A percentile compares a stretch with the other conserved stretches of the same genome.
Conservation (phyloP, 2,797 vertebrate genomes). For the Artibeus lituratus region DNA sequence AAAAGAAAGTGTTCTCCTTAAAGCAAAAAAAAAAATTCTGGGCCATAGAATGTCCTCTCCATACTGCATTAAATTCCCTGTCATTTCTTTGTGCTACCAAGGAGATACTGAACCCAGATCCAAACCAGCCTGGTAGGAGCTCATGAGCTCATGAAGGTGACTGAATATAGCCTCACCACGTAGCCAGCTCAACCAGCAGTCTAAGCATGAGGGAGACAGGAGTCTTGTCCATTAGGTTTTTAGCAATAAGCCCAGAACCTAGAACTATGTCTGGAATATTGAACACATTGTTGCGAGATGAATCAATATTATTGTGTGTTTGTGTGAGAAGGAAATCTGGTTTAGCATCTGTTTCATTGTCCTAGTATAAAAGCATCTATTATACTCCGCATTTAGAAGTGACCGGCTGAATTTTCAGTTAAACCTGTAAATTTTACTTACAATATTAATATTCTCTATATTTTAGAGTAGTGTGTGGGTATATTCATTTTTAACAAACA, state of each 20-base stretch:
- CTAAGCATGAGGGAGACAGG: not conserved
- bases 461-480: not conserved
- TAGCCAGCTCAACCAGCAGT: not conserved
- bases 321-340: slow-evolving; percentile 18
- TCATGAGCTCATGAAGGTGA: not conserved
- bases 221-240: not conserved
- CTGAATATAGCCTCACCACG: rapidly evolving
- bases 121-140: not conserved
- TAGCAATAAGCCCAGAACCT: not conserved
- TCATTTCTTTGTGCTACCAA: not conserved
- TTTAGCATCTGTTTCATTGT: slow-evolving; percentile 11
- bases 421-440: not conserved
- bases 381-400: slow-evolving; percentile 22
- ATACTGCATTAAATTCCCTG: not conserved
- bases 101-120: not conserved
- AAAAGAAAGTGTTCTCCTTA: too few species aligned
- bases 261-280: not conserved
- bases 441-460: slow-evolving; percentile 47
- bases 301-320: not conserved
- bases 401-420: slow-evolving; percentile 2
- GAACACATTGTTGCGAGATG: not conserved
- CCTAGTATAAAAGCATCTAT: not conserved
- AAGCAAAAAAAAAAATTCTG: not conserved
- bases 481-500: slow-evolving; percentile 53
- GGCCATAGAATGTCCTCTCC: not conserved